A percentile compares a stretch with the other conserved stretches of the same genome.
phyloP scores from a whole-genome alignment of 2,888 invertebrate species.

The Cheilosia soror region DNA sequence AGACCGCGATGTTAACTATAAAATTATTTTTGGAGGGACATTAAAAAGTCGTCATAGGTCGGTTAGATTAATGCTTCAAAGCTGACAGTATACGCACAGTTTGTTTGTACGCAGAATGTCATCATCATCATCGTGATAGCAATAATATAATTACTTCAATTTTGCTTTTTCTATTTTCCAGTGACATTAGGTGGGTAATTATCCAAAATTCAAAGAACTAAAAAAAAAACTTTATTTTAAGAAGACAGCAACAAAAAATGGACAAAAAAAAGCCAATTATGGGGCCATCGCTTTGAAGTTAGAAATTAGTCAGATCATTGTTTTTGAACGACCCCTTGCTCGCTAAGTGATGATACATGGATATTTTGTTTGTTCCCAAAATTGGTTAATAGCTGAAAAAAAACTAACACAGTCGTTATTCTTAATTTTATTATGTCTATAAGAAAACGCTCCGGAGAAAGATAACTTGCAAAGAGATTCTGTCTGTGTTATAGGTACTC shows the following conservation, averaged over 20 bases:
- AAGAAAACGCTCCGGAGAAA: not conserved
- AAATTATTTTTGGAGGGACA: slow-evolving; percentile 59
- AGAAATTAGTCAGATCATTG: slow-evolving; percentile 59
- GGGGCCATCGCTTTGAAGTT: slow-evolving; percentile 51
- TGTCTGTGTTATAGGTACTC: too few species aligned
- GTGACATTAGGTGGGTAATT: slow-evolving; percentile 74
- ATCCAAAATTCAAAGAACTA: slow-evolving; percentile 68
- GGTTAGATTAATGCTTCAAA: slow-evolving; percentile 28
- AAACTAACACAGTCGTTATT: slow-evolving; percentile 55
- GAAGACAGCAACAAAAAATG: slow-evolving; percentile 26
- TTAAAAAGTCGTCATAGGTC: slow-evolving; percentile 72
- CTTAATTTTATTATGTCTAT: slow-evolving; percentile 54
- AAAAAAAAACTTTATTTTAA: slow-evolving; percentile 56
- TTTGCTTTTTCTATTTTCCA: slow-evolving; percentile 44
- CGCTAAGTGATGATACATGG: slow-evolving; percentile 22
- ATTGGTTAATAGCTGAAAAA: slow-evolving; percentile 51
- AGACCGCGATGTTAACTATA: slow-evolving; percentile 67
- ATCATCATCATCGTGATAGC: slow-evolving; percentile 52
- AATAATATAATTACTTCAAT: slow-evolving; percentile 56
- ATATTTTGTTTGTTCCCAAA: slow-evolving; percentile 46
- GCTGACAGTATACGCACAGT: slow-evolving; percentile 19
- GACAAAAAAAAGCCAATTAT: slow-evolving; percentile 52
- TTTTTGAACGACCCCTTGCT: slow-evolving; percentile 36
- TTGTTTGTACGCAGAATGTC: slow-evolving; percentile 21
- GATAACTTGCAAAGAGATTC: not conserved